A percentile compares a stretch with the other conserved stretches of the same genome.
phyloP scores from a whole-genome alignment of 1,140 invertebrate species.

The Araneus ventricosus region DNA sequence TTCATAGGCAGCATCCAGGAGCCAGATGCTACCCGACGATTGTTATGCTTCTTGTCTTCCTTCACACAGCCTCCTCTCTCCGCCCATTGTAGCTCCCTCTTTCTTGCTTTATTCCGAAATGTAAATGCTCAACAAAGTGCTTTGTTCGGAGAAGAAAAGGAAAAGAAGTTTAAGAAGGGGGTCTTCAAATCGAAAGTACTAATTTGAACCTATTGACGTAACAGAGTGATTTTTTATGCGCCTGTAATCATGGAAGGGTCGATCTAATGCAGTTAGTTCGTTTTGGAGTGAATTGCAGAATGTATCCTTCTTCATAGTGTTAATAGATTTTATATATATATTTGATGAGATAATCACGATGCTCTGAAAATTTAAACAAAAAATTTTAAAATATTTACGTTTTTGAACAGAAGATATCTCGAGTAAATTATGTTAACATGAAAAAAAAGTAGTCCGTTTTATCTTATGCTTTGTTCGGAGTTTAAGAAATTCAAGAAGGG shows the following conservation, averaged over 20 bases:
- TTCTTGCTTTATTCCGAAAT: conserved; percentile 22
- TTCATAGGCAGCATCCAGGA: conserved; percentile 47
- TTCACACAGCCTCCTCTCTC: conserved; percentile 52
- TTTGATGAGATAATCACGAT: no score
- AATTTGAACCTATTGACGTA: conserved; percentile 23
- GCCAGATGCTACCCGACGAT: conserved; percentile 59
- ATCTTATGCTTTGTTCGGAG: not conserved
- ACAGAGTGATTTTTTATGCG: not conserved
- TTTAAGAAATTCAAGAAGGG: not conserved
- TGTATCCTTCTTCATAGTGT: not conserved
- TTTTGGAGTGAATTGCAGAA: not conserved
- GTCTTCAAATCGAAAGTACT: conserved; percentile 11
- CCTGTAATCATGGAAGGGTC: not conserved
- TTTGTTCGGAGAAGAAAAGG: not conserved
- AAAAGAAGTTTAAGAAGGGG: not conserved
- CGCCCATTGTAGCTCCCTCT: not conserved
- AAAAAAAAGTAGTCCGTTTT: no score
- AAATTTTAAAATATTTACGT: no score
- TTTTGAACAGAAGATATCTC: no score
- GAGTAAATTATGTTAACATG: no score
- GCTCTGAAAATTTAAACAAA: no score
- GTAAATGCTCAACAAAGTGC: conserved; percentile 39
- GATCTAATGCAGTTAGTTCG: not conserved
- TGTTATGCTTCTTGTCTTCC: conserved; percentile 69
- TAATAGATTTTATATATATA: not conserved